These are phyloP conservation scores for Riparia riparia DNA, from an alignment of 2,113 vertebrate species.

Conservation along the genomic window DNA sequence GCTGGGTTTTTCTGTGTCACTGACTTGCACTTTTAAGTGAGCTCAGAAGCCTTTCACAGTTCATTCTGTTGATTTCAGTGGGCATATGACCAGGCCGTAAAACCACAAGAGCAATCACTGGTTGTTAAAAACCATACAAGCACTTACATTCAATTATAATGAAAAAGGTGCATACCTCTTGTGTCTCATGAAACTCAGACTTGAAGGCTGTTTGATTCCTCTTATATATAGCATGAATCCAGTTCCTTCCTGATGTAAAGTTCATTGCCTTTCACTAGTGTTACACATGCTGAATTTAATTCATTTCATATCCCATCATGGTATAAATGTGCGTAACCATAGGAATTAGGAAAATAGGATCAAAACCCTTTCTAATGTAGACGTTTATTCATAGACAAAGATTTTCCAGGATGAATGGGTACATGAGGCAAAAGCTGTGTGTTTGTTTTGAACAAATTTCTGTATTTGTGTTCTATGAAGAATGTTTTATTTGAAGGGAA, in stretches of 20 bases:
- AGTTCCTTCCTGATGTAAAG: conserved; percentile 55
- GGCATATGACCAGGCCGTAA: conserved; percentile 66
- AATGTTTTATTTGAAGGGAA: background rate
- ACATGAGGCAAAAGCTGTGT: background rate
- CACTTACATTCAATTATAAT: conserved; percentile 69
- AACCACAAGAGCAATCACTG: conserved; percentile 64
- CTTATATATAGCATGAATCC: conserved; percentile 40
- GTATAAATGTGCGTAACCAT: accelerated
- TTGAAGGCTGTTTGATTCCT: conserved; percentile 62
- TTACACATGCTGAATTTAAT: conserved; percentile 46
- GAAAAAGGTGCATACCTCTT: conserved; percentile 68
- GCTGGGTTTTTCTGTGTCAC: conserved; percentile 24
- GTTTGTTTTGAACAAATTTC: background rate
- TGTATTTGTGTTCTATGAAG: background rate
- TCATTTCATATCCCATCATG: background rate
- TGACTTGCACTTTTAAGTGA: background rate
- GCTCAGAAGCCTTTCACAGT: conserved; percentile 56
- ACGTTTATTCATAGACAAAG: background rate
- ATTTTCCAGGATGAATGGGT: background rate
- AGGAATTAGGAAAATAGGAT: background rate
- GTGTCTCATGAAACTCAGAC: conserved; percentile 63
- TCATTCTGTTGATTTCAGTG: conserved; percentile 64
- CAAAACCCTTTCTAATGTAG: background rate
- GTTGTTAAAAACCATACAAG: conserved; percentile 67
- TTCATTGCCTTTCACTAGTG: conserved; percentile 60